phyloP scores from a whole-genome alignment of 2,797 vertebrate species.

The Xenopus petersii region DNA sequence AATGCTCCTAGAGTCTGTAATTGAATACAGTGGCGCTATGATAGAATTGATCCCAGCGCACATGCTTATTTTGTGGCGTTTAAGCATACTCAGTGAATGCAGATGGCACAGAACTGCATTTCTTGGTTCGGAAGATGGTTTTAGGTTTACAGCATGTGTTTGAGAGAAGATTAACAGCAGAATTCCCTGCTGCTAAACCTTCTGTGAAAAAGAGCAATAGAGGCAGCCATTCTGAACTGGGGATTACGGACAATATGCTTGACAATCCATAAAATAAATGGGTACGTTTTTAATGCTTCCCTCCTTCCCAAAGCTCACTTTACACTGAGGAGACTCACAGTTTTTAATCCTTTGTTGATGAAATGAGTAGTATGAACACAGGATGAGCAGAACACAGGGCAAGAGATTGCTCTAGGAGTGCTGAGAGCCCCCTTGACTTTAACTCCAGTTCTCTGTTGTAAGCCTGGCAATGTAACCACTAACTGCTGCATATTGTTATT shows the following conservation, averaged over 20 bases:
- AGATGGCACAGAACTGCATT: slow-evolving; percentile 31
- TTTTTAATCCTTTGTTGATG: slow-evolving; percentile 43
- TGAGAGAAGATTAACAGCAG: slow-evolving; percentile 46
- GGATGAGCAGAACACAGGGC: slow-evolving; percentile 11
- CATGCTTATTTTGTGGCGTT: slow-evolving; percentile 9
- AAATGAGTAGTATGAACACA: slow-evolving; percentile 36
- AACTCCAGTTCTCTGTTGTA: slow-evolving; percentile 13
- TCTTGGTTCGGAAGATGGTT: slow-evolving; percentile 24
- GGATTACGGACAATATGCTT: slow-evolving; percentile 49
- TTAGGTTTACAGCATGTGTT: slow-evolving; percentile 42
- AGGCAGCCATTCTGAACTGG: slow-evolving; percentile 43
- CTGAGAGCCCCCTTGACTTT: slow-evolving; percentile 28
- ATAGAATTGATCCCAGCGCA: slow-evolving; percentile 14
- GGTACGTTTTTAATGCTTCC: slow-evolving; percentile 2
- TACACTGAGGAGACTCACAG: slow-evolving; percentile 22
- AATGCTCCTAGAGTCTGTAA: not conserved
- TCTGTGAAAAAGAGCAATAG: slow-evolving; percentile 46
- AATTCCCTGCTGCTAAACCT: slow-evolving; percentile 47
- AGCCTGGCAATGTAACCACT: not conserved
- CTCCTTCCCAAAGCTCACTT: slow-evolving; percentile 12
- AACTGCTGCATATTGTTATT: too few species aligned
- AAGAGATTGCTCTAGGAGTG: slow-evolving; percentile 17
- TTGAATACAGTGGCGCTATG: not conserved
- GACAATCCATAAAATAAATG: slow-evolving; percentile 42
- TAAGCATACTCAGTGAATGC: slow-evolving; percentile 25